Conservation (phyloP, 1,140 invertebrate species). For the Scaptodrosophila lebanonensis region DNA sequence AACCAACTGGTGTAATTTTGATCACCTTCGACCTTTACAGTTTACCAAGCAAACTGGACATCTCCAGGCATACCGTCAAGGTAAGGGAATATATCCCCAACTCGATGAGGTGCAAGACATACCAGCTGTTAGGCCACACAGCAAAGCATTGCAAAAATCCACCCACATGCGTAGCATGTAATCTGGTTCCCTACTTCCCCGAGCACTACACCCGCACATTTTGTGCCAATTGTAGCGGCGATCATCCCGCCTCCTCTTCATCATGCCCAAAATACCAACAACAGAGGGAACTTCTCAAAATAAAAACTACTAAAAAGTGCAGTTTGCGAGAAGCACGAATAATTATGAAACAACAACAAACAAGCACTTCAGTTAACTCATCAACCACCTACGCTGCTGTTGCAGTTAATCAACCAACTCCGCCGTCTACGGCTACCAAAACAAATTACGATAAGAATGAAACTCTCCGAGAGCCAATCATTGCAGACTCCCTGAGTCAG, state of each 20-base stretch:
- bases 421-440: too few species aligned
- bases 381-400: constrained; percentile 1
- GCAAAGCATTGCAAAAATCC: constrained; percentile 14
- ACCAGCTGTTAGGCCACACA: constrained; percentile 16
- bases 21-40: too few species aligned
- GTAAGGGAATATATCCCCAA: too few species aligned
- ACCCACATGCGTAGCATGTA: constrained; percentile 2
- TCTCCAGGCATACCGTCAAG: too few species aligned
- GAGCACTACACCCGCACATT: constrained; percentile 4
- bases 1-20: too few species aligned
- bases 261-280: constrained; percentile 15
- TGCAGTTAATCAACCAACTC: too few species aligned
- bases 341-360: constrained; percentile 15
- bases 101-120: constrained; percentile 12
- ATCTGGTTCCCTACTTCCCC: background rate
- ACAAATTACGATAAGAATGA: too few species aligned
- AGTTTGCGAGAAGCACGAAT: constrained; percentile 23
- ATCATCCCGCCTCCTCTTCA: constrained; percentile 10
- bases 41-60: too few species aligned
- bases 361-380: constrained; percentile 3
- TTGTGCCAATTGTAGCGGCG: constrained; percentile 7
- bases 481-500: too few species aligned
- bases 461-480: too few species aligned
- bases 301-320: constrained; percentile 20
- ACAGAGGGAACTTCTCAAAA: constrained; percentile 2